Evolutionary conservation across 92 coral and sea anemone species (phyloP).

Genomic region (Ricordea florida): DNA sequence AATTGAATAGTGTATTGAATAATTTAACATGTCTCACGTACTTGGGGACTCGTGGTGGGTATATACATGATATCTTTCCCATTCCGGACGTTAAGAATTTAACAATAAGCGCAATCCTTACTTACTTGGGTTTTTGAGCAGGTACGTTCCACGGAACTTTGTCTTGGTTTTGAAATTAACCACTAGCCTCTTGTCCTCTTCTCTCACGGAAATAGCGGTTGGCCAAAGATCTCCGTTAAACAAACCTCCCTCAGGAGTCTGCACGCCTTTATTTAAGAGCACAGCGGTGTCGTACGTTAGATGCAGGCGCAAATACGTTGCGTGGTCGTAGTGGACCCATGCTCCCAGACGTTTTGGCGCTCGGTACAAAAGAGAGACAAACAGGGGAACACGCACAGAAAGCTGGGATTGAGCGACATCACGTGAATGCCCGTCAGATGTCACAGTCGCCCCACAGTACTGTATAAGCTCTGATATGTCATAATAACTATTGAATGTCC

Average conservation of each 20-base stretch:
- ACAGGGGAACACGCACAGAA: conserved; percentile 90
- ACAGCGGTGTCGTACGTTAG: conserved; percentile 97
- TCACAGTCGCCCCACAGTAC: conserved; percentile 78
- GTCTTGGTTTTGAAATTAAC: conserved; percentile 92
- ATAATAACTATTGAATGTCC: conserved; percentile 90
- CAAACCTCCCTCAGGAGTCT: conserved; percentile 89
- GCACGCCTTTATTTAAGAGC: conserved; percentile 89
- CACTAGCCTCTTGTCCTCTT: conserved; percentile 84
- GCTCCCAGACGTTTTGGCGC: conserved; percentile 67
- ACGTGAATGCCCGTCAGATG: conserved; percentile 74
- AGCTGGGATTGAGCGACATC: conserved; percentile 88
- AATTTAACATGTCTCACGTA: no score
- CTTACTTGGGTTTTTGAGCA: conserved; percentile 78
- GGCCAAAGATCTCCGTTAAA: conserved; percentile 88
- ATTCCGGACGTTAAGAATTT: not conserved
- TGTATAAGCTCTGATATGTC: conserved; percentile 90
- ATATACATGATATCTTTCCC: no score
- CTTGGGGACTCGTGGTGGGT: no score
- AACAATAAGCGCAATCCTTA: not conserved
- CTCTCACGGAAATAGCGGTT: conserved; percentile 75
- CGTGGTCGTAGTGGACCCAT: conserved; percentile 96
- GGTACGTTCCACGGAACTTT: conserved; percentile 87
- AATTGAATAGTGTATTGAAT: no score
- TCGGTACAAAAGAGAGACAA: conserved; percentile 87
- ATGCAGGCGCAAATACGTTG: conserved; percentile 84